Conservation (phyloP, 92 coral and sea anemone species). For the Phenganax subtilis region DNA sequence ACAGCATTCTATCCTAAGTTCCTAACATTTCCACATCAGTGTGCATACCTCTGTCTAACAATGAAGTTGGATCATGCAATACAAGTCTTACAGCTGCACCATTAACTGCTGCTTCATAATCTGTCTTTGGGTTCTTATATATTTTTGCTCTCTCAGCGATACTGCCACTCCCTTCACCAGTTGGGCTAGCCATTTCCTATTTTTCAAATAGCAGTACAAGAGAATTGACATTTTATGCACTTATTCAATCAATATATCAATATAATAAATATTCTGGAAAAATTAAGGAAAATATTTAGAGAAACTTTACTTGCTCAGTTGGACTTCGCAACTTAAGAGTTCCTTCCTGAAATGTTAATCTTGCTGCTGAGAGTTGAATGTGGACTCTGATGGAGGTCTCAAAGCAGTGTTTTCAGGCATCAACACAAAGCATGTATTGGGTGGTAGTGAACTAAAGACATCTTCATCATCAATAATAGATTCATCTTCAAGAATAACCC, state of each 20-base stretch:
- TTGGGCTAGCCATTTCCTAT: background rate
- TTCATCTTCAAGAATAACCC: constrained; percentile 25
- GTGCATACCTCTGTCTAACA: background rate
- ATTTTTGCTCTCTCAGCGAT: constrained; percentile 33
- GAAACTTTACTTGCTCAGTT: constrained; percentile 31
- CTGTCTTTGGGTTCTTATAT: constrained; percentile 9
- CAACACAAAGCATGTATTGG: constrained; percentile 28
- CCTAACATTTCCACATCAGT: background rate
- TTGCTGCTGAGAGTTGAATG: constrained; percentile 22
- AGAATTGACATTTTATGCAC: background rate
- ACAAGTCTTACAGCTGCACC: constrained; percentile 21
- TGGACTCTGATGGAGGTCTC: constrained; percentile 9
- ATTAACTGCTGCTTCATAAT: constrained; percentile 17
- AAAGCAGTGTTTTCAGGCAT: constrained; percentile 21
- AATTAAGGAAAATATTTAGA: background rate
- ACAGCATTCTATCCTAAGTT: background rate
- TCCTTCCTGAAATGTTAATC: constrained; percentile 38
- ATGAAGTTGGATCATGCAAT: background rate
- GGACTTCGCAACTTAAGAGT: constrained; percentile 17
- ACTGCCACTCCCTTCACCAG: background rate
- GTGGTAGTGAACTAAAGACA: constrained; percentile 30
- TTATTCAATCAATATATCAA: background rate
- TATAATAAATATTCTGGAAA: background rate
- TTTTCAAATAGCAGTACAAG: background rate
- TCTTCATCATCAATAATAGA: constrained; percentile 36